Conservation (phyloP, 2,888 invertebrate genomes). For the Maniola hyperantus region DNA sequence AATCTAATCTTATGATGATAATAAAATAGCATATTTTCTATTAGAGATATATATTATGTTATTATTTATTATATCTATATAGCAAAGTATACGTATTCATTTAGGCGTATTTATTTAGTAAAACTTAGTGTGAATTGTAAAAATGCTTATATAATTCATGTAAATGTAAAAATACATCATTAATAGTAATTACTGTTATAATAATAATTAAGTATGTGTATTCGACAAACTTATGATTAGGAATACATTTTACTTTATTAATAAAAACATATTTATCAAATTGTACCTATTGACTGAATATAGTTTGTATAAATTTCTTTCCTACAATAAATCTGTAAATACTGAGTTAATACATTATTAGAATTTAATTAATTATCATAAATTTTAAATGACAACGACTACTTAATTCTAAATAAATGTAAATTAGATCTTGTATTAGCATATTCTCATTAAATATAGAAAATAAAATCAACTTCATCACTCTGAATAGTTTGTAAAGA, state of each 20-base stretch:
- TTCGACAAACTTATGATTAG: conserved; percentile 50
- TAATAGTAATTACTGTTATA: conserved; percentile 26
- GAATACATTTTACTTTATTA: conserved; percentile 35
- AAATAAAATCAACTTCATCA: conserved; percentile 31
- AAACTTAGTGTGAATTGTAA: conserved; percentile 37
- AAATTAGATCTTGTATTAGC: conserved; percentile 55
- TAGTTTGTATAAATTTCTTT: conserved; percentile 64
- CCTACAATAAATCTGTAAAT: conserved; percentile 51
- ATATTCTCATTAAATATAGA: conserved; percentile 44
- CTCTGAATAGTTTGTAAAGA: conserved; percentile 44
- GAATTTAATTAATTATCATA: conserved; percentile 41
- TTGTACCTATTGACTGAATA: conserved; percentile 70
- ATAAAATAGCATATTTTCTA: conserved; percentile 16
- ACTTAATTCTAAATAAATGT: conserved; percentile 80
- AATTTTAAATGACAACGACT: conserved; percentile 74
- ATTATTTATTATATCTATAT: conserved; percentile 28
- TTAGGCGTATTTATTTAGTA: conserved; percentile 25
- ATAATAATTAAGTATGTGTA: conserved; percentile 35
- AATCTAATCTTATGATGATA: conserved; percentile 71
- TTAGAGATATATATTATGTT: no score
- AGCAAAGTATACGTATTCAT: conserved; percentile 51
- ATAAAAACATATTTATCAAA: conserved; percentile 47
- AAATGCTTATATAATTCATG: conserved; percentile 33
- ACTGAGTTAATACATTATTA: conserved; percentile 43
- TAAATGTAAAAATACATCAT: conserved; percentile 16